Percentiles rank a stretch among this genome's conserved stretches.
Conservation (phyloP, 2,888 invertebrate genomes). For the Oxyscelio sp. region DNA sequence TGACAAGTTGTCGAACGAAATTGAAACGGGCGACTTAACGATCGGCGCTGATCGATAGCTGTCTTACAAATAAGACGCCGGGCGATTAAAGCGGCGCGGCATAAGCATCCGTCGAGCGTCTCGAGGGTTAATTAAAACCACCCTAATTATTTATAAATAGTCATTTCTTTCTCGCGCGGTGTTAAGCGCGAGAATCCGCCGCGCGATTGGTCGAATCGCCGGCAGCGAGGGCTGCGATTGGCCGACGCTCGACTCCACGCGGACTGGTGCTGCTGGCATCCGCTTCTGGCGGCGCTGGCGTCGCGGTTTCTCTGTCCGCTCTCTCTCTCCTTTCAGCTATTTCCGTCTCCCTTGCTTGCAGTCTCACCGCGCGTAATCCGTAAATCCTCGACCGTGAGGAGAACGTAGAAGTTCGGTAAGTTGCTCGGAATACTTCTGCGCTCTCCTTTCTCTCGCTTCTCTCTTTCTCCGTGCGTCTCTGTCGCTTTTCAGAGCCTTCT, state of each 20-base stretch:
- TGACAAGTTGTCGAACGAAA: constrained; percentile 74
- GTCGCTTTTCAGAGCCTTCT: constrained; percentile 55
- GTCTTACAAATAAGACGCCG: constrained; percentile 81
- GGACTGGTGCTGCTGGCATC: constrained; percentile 68
- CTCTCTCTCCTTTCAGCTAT: constrained; percentile 36
- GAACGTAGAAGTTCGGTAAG: constrained; percentile 87
- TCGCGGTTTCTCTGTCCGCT: constrained; percentile 28
- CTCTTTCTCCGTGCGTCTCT: constrained; percentile 39
- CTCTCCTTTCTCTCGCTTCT: constrained; percentile 52
- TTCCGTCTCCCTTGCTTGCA: constrained; percentile 43
- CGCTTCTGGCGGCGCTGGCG: constrained; percentile 35
- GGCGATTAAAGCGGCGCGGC: constrained; percentile 83
- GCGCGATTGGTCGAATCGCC: constrained; percentile 61
- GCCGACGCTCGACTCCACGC: constrained; percentile 75
- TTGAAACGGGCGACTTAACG: constrained; percentile 77
- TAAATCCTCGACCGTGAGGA: constrained; percentile 87
- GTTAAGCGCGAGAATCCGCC: constrained; percentile 82
- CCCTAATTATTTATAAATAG: constrained; percentile 89
- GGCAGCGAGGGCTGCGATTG: neutral
- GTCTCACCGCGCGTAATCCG: constrained; percentile 86
- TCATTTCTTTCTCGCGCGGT: constrained; percentile 86
- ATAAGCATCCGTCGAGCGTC: constrained; percentile 83
- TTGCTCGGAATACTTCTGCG: constrained; percentile 85
- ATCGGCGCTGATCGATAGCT: constrained; percentile 80
- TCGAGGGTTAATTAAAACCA: constrained; percentile 88